Evolutionary conservation across 2,888 invertebrate genomes (phyloP), one percentile per base, ranked within the genome.

Genomic region (Homarus gammarus): DNA sequence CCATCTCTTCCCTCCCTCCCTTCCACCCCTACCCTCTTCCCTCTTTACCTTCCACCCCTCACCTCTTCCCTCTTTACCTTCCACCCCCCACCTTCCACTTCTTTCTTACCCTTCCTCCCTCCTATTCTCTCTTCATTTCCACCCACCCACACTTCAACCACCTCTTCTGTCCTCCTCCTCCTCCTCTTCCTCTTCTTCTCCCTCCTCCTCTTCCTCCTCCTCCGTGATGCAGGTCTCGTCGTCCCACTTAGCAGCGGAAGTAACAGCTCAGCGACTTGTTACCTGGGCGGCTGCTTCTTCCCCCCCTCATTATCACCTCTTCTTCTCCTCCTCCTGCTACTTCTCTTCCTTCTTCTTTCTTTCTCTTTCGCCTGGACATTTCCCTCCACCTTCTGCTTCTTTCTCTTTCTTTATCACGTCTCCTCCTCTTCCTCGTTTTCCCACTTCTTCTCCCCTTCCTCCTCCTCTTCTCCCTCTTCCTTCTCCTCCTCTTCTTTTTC

Each of bases 231-330:
- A 49, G 77, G 77, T 77, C 77, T 77, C 77, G 77, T 77, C 44
- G 44, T 44, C 77, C 77, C 77, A 77, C 77, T 77, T 77, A 77
- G 77, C 77, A n/a, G 77, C 77, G 77, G 77, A 77, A 77, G 77
- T 33, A 44, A 22, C 77, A 77, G 49, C n/a, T 77, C 77, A 77
- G 77, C 77, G 49, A 40, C 44, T 77, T 44, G 77, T 49, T 64
- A 38, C 81, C 36, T 38, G 31, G 61, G 22, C 36, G 31, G n/a
- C 40, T 33, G 18, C 81, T 40, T 61, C n/a, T 38, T 64, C 38
- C 36, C 33, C 33, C n/a, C 33, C 18, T 27, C 31, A 40, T 18
- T 77, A 22, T 27, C 44, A 40, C 38, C n/a, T 2, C 15, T 44
- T 40, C 0, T 40, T 75, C 44, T 73, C 36, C n/a, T 38, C 44